Percentiles rank a stretch among this genome's conserved stretches.
phyloP scores from a whole-genome alignment of 2,797 vertebrate genomes.

The Avahi laniger region DNA sequence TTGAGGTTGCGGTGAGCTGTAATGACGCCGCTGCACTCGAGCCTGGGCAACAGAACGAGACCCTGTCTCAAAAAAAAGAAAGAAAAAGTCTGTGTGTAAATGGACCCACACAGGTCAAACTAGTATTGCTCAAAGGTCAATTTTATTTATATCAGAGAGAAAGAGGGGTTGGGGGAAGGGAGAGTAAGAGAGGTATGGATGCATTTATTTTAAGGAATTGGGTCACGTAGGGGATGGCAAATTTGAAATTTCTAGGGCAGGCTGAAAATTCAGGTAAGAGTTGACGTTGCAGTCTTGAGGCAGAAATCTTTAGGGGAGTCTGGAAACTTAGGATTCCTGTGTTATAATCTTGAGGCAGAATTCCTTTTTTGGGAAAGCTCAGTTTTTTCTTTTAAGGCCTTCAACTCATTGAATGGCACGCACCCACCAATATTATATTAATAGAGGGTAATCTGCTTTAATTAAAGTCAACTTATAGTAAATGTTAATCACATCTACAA shows the following conservation, averaged over 20 bases:
- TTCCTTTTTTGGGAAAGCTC: not conserved
- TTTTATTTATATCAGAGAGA: not conserved
- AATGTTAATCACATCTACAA: not conserved
- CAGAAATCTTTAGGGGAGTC: not conserved
- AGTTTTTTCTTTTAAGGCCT: not conserved
- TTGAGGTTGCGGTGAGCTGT: not conserved
- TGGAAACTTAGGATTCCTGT: not conserved
- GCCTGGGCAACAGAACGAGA: not conserved
- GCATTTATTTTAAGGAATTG: not conserved
- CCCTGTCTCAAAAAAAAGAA: not conserved
- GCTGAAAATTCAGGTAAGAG: not conserved
- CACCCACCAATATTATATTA: not conserved
- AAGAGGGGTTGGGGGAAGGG: not conserved
- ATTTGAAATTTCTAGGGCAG: not conserved
- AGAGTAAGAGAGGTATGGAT: not conserved
- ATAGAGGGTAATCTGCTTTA: not conserved
- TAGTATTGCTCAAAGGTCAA: not conserved
- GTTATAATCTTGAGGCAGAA: not conserved
- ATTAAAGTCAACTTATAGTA: not conserved
- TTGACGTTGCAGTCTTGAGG: not conserved
- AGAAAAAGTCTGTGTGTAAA: not conserved
- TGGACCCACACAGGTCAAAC: not conserved
- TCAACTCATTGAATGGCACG: not conserved
- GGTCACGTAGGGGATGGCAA: not conserved
- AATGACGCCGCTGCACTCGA: not conserved